Evolutionary conservation across 2,888 invertebrate species (phyloP).

Genomic region (Drosophila diplacantha): DNA sequence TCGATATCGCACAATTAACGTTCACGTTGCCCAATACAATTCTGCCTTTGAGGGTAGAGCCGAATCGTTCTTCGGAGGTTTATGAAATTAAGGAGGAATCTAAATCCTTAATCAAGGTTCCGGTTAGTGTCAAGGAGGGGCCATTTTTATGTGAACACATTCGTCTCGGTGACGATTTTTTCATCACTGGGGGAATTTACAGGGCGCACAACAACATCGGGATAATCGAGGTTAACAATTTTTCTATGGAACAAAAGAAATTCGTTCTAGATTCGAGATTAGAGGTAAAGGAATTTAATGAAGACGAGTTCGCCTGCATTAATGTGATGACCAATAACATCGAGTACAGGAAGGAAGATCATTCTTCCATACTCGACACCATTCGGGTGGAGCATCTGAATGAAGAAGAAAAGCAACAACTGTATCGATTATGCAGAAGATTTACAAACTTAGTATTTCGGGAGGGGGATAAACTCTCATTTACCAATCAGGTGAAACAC

Average conservation of each 20-base stretch:
- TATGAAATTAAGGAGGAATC: not conserved
- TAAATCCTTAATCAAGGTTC: not conserved
- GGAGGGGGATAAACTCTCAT: not conserved
- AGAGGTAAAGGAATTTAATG: not conserved
- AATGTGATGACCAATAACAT: not conserved
- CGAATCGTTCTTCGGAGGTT: not conserved
- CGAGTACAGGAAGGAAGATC: not conserved
- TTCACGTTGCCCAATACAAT: too few relatives aligned
- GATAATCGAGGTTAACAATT: not conserved
- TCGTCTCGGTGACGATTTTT: not conserved
- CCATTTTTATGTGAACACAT: not conserved
- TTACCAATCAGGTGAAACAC: not conserved
- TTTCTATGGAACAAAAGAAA: not conserved
- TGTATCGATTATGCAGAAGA: not conserved
- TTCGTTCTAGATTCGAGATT: not conserved
- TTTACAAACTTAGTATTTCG: not conserved
- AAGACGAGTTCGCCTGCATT: not conserved
- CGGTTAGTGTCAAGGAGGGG: not conserved
- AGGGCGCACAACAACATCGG: not conserved
- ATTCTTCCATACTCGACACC: not conserved
- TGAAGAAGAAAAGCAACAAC: not conserved
- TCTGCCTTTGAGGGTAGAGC: not conserved
- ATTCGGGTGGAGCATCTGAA: not conserved
- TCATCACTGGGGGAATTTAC: not conserved
- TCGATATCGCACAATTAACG: too few relatives aligned